Evolutionary conservation across 2,888 invertebrate genomes (phyloP).

Genomic region (Phaonia tiefii): DNA sequence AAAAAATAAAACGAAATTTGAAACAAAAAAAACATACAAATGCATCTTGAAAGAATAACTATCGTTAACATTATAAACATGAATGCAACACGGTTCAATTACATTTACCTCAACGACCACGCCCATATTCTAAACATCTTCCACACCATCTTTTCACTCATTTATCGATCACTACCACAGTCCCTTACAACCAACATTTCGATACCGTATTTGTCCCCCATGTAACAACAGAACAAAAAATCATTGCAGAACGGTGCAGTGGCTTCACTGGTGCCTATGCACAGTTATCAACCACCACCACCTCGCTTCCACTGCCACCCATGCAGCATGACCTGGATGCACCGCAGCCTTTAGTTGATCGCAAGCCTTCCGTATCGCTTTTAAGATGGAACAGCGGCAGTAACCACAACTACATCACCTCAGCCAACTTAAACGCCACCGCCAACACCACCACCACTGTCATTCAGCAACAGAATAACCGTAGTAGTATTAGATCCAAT

Average conservation of each 20-base stretch:
- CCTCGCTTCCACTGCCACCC: slow-evolving; percentile 82
- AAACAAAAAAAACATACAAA: slow-evolving; percentile 9
- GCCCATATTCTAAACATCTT: background rate
- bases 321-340: slow-evolving; percentile 84
- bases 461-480: slow-evolving; percentile 44
- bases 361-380: slow-evolving; percentile 85
- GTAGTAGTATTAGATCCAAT: slow-evolving; percentile 65
- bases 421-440: slow-evolving; percentile 55
- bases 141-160: background rate
- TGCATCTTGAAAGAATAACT: slow-evolving; percentile 11
- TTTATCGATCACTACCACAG: background rate
- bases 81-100: too few species aligned
- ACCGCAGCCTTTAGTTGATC: slow-evolving; percentile 86
- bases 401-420: slow-evolving; percentile 57
- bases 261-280: slow-evolving; percentile 82
- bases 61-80: too few species aligned
- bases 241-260: slow-evolving; percentile 87
- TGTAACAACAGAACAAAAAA: slow-evolving; percentile 82
- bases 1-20: too few species aligned
- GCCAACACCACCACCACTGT: slow-evolving; percentile 58
- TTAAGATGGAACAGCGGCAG: slow-evolving; percentile 81
- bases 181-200: background rate
- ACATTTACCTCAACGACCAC: background rate
- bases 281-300: slow-evolving; percentile 73
- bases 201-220: slow-evolving; percentile 7